A percentile compares a stretch with the other conserved stretches of the same genome.
phyloP scores from a whole-genome alignment of 2,797 vertebrate species.

The Rhodeus uyekii region DNA sequence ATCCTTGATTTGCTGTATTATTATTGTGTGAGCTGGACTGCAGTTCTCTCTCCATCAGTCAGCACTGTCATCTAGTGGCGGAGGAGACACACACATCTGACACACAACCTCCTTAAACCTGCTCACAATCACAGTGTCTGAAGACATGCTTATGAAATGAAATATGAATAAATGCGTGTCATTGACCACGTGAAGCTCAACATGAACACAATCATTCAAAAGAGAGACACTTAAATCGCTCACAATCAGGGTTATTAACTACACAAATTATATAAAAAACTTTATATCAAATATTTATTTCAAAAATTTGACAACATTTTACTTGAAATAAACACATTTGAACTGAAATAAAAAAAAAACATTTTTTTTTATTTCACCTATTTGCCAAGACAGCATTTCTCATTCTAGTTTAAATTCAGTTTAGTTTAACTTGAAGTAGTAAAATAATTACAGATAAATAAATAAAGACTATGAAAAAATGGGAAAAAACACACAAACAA shows the following conservation, averaged over 20 bases:
- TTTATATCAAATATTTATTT: too few relatives aligned
- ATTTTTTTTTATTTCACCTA: too few relatives aligned
- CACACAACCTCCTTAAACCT: too few relatives aligned
- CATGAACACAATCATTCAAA: background rate
- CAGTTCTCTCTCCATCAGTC: background rate
- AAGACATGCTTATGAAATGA: too few relatives aligned
- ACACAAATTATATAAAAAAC: too few relatives aligned
- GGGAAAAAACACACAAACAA: too few relatives aligned
- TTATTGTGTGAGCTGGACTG: background rate
- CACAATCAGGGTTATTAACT: too few relatives aligned
- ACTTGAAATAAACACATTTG: too few relatives aligned
- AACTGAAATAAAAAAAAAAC: background rate
- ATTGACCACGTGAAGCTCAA: background rate
- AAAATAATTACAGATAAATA: background rate
- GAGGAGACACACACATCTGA: too few relatives aligned
- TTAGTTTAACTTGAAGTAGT: background rate
- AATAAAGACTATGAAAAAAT: background rate
- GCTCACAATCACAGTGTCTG: too few relatives aligned
- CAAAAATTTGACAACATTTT: too few relatives aligned
- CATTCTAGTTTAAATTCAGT: background rate
- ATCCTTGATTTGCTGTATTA: background rate
- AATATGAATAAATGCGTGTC: background rate
- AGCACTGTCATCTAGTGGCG: slow-evolving; percentile 40
- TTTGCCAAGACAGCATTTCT: background rate
- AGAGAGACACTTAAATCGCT: too few relatives aligned